Percentiles rank a stretch among this genome's conserved stretches.
These are phyloP conservation scores for Salvelinus fontinalis DNA, from an alignment of 2,113 vertebrate species.

Conservation along the genomic window DNA sequence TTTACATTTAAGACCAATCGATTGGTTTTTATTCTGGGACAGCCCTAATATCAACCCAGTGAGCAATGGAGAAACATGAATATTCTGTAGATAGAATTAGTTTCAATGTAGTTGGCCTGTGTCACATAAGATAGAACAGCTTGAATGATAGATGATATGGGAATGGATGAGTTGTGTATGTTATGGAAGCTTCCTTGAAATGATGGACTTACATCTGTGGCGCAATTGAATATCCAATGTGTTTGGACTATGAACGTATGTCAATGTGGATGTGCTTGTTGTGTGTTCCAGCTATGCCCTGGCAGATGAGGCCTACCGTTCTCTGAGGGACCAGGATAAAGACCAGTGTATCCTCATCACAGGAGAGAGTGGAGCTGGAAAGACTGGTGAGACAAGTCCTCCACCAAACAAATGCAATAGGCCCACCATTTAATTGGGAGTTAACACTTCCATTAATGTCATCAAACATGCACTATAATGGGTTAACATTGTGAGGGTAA, in stretches of 20 bases:
- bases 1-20: no score
- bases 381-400: slow-evolving; percentile 84
- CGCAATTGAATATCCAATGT: background rate
- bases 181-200: background rate
- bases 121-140: background rate
- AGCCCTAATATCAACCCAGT: background rate
- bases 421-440: background rate
- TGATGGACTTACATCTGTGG: background rate
- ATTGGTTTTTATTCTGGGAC: background rate
- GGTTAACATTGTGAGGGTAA: no score
- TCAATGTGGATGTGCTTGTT: background rate
- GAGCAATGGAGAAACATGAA: no score
- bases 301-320: slow-evolving; percentile 96
- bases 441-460: no score
- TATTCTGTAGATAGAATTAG: no score
- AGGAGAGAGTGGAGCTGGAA: slow-evolving; percentile 96
- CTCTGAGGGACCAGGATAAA: slow-evolving; percentile 97
- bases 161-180: background rate
- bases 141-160: background rate
- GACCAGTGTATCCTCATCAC: slow-evolving; percentile 99
- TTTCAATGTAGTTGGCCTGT: no score
- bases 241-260: background rate
- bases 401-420: background rate
- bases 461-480: no score
- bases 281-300: slow-evolving; percentile 85